Percentiles rank a stretch among this genome's conserved stretches.
Conservation (phyloP, 2,797 vertebrate genomes). For the Neomorphus geoffroyi region DNA sequence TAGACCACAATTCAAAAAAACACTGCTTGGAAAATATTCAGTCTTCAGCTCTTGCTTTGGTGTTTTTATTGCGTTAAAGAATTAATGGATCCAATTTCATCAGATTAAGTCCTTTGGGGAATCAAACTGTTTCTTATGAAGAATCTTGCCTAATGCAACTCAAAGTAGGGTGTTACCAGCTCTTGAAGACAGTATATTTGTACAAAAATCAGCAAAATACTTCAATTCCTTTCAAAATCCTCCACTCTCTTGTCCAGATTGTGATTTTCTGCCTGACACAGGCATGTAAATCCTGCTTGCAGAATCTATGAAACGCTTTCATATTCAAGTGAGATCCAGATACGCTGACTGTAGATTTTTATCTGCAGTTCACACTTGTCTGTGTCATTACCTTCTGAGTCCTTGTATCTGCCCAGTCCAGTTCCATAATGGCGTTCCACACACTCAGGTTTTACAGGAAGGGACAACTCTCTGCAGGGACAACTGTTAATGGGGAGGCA, state of each 20-base stretch:
- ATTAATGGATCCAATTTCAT: neutral
- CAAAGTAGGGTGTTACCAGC: neutral
- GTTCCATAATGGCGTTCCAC: neutral
- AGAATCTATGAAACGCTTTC: neutral
- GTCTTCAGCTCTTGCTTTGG: neutral
- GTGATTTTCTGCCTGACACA: neutral
- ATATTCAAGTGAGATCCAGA: neutral
- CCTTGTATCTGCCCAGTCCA: neutral
- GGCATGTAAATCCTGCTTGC: neutral
- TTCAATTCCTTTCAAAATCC: neutral
- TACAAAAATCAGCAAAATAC: neutral
- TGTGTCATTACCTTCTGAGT: neutral
- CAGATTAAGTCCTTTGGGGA: neutral
- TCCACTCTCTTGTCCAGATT: neutral
- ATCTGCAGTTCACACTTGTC: neutral
- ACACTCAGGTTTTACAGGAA: neutral
- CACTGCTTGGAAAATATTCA: conserved; percentile 7
- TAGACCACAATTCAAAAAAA: conserved; percentile 13
- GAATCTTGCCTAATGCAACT: neutral
- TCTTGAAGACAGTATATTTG: neutral
- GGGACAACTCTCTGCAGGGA: too few relatives aligned
- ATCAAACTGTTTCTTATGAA: neutral
- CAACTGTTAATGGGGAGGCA: too few relatives aligned
- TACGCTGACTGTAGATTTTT: neutral
- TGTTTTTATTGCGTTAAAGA: neutral